phyloP scores from a whole-genome alignment of 1,140 invertebrate species.

The Caenorhabditis brenneri region DNA sequence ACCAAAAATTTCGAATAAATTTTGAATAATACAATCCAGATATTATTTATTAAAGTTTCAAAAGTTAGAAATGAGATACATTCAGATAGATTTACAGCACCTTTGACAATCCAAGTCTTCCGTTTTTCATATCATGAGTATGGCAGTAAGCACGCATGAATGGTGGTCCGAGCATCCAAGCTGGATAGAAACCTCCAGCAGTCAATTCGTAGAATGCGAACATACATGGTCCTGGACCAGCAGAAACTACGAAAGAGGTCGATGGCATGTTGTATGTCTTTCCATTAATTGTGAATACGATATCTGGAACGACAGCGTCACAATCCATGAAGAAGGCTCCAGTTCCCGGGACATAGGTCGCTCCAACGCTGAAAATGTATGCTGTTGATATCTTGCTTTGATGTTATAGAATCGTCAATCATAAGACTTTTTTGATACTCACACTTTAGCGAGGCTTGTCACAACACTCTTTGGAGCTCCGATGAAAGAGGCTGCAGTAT shows the following conservation, averaged over 20 bases:
- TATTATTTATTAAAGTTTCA: background rate
- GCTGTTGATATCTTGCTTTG: too few relatives aligned
- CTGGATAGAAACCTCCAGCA: slow-evolving; percentile 49
- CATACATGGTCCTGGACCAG: slow-evolving; percentile 55
- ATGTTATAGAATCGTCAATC: too few relatives aligned
- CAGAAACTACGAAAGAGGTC: slow-evolving; percentile 43
- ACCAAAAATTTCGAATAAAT: background rate
- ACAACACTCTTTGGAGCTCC: slow-evolving; percentile 55
- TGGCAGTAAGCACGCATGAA: slow-evolving; percentile 59
- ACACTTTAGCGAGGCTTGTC: slow-evolving; percentile 49
- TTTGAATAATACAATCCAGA: background rate
- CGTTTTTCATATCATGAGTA: slow-evolving; percentile 49
- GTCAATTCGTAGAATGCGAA: slow-evolving; percentile 56
- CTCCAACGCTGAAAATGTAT: slow-evolving; percentile 51
- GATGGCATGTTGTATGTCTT: slow-evolving; percentile 52
- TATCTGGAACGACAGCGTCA: slow-evolving; percentile 51
- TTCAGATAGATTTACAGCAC: slow-evolving; percentile 25
- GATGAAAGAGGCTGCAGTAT: slow-evolving; percentile 44
- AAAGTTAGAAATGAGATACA: background rate
- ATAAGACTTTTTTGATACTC: background rate
- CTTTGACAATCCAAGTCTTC: slow-evolving; percentile 34
- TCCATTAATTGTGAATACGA: slow-evolving; percentile 58
- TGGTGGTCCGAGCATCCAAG: slow-evolving; percentile 61
- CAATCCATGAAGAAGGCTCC: slow-evolving; percentile 60
- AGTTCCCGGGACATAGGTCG: slow-evolving; percentile 48